These are phyloP conservation scores for Thamnaconus septentrionalis DNA, from an alignment of 2,113 vertebrate species.

Conservation along the genomic window DNA sequence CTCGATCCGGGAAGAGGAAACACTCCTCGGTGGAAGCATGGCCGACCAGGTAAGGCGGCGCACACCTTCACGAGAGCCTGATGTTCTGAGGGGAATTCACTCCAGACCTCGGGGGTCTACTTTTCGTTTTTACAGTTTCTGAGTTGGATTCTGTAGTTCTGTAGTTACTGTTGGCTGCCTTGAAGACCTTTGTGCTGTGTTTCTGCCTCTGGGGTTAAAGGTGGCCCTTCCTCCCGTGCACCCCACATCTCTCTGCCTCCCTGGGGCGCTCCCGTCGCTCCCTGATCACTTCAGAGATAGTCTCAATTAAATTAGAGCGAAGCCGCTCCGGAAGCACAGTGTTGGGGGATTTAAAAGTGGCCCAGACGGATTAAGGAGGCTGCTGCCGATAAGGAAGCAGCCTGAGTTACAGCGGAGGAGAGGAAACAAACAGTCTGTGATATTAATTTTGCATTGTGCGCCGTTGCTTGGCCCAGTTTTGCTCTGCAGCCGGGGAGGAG, in stretches of 20 bases:
- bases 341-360: not conserved
- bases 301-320: not conserved
- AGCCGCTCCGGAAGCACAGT: not conserved
- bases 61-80: slow-evolving; percentile 11
- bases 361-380: not conserved
- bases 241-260: not conserved
- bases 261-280: not conserved
- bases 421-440: slow-evolving; percentile 44
- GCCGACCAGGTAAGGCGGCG: slow-evolving; percentile 74
- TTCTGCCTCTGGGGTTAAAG: not conserved
- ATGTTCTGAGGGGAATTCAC: too few relatives aligned
- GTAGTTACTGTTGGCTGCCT: too few relatives aligned
- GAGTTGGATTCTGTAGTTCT: not conserved
- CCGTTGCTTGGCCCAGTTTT: slow-evolving; percentile 68
- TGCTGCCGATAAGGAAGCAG: not conserved
- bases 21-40: slow-evolving; percentile 62
- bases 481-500: slow-evolving; percentile 38
- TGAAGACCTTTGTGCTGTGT: not conserved
- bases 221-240: not conserved
- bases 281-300: not conserved
- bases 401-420: not conserved
- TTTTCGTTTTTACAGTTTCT: not conserved
- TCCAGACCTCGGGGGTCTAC: too few relatives aligned
- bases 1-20: slow-evolving; percentile 47
- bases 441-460: slow-evolving; percentile 61